Conservation (phyloP, 2,797 vertebrate species). For the Sebastes trivittatus region DNA sequence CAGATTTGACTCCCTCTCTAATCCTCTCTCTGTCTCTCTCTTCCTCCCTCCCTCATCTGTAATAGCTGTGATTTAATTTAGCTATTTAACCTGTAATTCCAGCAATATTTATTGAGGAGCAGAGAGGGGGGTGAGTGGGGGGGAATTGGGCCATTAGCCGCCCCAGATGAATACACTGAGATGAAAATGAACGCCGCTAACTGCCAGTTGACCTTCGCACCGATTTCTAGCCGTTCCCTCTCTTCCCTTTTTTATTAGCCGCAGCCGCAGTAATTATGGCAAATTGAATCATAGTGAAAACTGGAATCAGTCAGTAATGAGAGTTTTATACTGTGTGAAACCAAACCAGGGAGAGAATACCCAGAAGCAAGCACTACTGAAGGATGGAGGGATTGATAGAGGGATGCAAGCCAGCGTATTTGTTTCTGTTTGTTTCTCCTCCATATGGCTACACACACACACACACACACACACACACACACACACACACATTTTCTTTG, state of each 20-base stretch:
- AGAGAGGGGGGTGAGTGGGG: conserved; percentile 92
- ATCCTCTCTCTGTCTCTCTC: conserved; percentile 40
- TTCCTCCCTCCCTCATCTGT: conserved; percentile 84
- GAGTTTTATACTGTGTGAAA: conserved; percentile 77
- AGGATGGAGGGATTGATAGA: background rate
- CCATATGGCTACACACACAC: conserved; percentile 18
- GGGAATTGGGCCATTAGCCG: conserved; percentile 98
- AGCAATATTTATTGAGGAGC: conserved; percentile 97
- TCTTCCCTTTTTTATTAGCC: conserved; percentile 89
- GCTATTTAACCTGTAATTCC: conserved; percentile 99
- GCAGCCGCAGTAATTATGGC: conserved; percentile 94
- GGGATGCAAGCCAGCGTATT: conserved; percentile 52
- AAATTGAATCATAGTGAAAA: conserved; percentile 95
- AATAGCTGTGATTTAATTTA: conserved; percentile 99
- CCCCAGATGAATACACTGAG: conserved; percentile 98
- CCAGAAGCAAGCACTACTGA: background rate
- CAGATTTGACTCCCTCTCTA: conserved; percentile 66
- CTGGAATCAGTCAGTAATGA: conserved; percentile 94
- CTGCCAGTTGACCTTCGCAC: conserved; percentile 97
- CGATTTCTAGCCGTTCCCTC: conserved; percentile 88
- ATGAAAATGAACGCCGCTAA: conserved; percentile 98
- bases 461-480: background rate
- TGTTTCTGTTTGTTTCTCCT: background rate
- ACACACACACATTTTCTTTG: background rate
- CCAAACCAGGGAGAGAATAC: conserved; percentile 14